Conservation (phyloP, 1,140 invertebrate genomes). For the Ganaspis sp. region DNA sequence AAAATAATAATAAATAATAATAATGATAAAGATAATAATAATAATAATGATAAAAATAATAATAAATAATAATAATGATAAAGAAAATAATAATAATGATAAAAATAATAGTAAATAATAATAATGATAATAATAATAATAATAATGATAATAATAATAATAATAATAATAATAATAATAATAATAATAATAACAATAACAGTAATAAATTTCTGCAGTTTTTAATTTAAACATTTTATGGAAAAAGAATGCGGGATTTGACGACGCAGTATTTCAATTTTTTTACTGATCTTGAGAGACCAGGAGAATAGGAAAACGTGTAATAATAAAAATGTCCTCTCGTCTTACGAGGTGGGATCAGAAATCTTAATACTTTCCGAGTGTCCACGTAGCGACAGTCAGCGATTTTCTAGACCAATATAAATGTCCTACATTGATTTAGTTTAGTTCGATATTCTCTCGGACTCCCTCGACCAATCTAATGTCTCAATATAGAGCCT, state of each 20-base stretch:
- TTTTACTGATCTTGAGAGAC: slow-evolving; percentile 44
- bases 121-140: too few relatives aligned
- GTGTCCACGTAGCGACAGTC: slow-evolving; percentile 64
- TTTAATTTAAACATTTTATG: not conserved
- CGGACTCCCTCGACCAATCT: slow-evolving; percentile 41
- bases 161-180: too few relatives aligned
- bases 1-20: too few relatives aligned
- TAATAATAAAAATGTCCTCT: slow-evolving; percentile 72
- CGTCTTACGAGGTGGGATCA: slow-evolving; percentile 60
- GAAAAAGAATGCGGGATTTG: not conserved
- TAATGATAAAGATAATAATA: too few relatives aligned
- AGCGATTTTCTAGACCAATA: slow-evolving; percentile 73
- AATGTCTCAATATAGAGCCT: slow-evolving; percentile 56
- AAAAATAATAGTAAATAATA: too few relatives aligned
- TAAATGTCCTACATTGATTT: slow-evolving; percentile 75
- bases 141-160: too few relatives aligned
- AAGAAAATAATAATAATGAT: too few relatives aligned
- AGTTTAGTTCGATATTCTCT: slow-evolving; percentile 56
- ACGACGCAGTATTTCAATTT: slow-evolving; percentile 67
- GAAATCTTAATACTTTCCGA: slow-evolving; percentile 75
- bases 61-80: too few relatives aligned
- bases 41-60: too few relatives aligned
- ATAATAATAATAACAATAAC: too few relatives aligned
- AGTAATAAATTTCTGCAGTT: too few relatives aligned
- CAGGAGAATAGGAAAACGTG: slow-evolving; percentile 43